Percentiles rank a stretch among this genome's conserved stretches.
phyloP scores from a whole-genome alignment of 2,113 vertebrate genomes.

The Indri indri region DNA sequence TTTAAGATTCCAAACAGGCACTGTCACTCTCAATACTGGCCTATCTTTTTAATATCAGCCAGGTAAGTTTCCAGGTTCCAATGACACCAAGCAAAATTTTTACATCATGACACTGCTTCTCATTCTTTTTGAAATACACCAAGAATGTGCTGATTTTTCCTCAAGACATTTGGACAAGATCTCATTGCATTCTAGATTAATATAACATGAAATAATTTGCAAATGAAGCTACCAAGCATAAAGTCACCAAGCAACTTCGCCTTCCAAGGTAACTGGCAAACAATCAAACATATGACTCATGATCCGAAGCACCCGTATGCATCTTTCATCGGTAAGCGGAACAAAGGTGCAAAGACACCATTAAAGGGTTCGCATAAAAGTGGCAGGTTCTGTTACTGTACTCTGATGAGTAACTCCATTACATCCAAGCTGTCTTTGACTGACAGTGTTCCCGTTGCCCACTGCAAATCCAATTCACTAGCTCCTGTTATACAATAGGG shows the following conservation, averaged over 20 bases:
- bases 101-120: background rate
- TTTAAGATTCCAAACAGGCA: background rate
- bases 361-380: background rate
- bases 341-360: background rate
- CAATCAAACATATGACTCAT: background rate
- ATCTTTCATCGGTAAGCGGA: background rate
- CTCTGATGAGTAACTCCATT: background rate
- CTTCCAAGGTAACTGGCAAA: background rate
- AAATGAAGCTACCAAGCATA: background rate
- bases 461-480: background rate
- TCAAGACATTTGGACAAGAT: background rate
- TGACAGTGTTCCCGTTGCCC: background rate
- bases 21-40: background rate
- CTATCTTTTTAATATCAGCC: background rate
- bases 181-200: background rate
- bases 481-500: background rate
- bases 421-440: background rate
- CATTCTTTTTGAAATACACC: background rate
- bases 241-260: background rate
- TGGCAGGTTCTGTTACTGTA: background rate
- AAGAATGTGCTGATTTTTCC: background rate
- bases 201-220: background rate
- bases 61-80: background rate
- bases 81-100: background rate
- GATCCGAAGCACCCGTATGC: background rate